Evolutionary conservation across 2,888 invertebrate genomes (phyloP).

Genomic region (Cryptosula pallasiana): DNA sequence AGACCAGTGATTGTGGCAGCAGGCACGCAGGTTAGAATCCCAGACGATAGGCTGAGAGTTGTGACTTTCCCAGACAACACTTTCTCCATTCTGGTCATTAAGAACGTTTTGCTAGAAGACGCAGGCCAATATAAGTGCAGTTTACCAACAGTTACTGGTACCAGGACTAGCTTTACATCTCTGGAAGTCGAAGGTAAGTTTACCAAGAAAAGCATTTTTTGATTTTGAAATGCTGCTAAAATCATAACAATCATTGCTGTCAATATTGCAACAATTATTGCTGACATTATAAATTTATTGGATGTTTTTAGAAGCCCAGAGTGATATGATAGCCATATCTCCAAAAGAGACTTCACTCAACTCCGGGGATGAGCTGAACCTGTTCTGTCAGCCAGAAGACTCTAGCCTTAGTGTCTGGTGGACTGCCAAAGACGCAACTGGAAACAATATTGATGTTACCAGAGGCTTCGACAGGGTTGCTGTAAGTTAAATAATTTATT

Average conservation of each 20-base stretch:
- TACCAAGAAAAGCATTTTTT: too few species aligned
- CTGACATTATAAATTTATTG: too few species aligned
- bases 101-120: background rate
- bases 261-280: too few species aligned
- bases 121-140: conserved; percentile 22
- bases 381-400: conserved; percentile 23
- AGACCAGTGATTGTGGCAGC: conserved; percentile 20
- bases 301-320: background rate
- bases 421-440: conserved; percentile 18
- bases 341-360: background rate
- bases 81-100: conserved; percentile 23
- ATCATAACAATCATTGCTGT: too few species aligned
- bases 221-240: too few species aligned
- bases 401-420: conserved; percentile 17
- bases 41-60: conserved; percentile 23
- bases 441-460: conserved; percentile 13
- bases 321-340: conserved; percentile 2
- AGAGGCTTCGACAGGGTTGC: conserved; percentile 19
- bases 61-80: conserved; percentile 23
- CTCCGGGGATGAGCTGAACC: conserved; percentile 22
- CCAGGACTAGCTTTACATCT: background rate
- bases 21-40: conserved; percentile 22
- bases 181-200: conserved; percentile 23
- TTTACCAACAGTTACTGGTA: conserved; percentile 19
- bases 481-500: too few species aligned